Base-by-base conservation (phyloP, 2,113 vertebrate species). In the Ceyx melanurus region DNA sequence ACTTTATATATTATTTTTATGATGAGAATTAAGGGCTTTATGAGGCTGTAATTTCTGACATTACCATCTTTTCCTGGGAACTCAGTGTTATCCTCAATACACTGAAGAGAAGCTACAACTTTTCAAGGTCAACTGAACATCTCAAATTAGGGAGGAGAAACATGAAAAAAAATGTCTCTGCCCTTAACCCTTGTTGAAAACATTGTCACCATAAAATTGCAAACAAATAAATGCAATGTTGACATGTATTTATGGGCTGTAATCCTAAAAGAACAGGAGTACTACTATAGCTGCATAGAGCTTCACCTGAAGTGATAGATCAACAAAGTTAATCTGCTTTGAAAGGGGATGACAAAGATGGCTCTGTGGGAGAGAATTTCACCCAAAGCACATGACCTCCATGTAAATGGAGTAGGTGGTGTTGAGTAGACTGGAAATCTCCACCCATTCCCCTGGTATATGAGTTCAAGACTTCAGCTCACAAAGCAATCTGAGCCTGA, bases 1-100 rank as follows among this genome's bases (percentile, higher is more conserved):
- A 97, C 97, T 97, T 97, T 97, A 98, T 98, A 97, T 97, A 98
- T 98, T 97, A 97, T 97, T 97, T 98, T 98, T 98, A 98, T 97
- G 93, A 92, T 75, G 86, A 96, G 95, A 98, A 97, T 98, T 98
- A 97, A 97, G 94, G 83, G 74, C 88, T 98, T 98, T 98, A 98
- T 94, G 97, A 96, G 96, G 97, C 95, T 95, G 67, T 97, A 98
- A 98, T 97, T 98, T 97, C 96, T 98, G 97, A 97, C 91, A 97
- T 97, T 97, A 97, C 95, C 86, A 80, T 95, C 92, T 81, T 95
- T 97, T 96, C 95, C 80, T 57, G 68, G 91, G 95, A 97, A 95
- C 84, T 96, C 82, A 79, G 35, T 92, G 82, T 94, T 97, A 97
- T 89, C 86, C 80, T 68, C 90, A 64, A 74, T 96, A 88, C 80